These are phyloP conservation scores for Catalaphyllia jardinei DNA, from an alignment of 64 coral and sea anemone genomes.

Conservation along the genomic window DNA sequence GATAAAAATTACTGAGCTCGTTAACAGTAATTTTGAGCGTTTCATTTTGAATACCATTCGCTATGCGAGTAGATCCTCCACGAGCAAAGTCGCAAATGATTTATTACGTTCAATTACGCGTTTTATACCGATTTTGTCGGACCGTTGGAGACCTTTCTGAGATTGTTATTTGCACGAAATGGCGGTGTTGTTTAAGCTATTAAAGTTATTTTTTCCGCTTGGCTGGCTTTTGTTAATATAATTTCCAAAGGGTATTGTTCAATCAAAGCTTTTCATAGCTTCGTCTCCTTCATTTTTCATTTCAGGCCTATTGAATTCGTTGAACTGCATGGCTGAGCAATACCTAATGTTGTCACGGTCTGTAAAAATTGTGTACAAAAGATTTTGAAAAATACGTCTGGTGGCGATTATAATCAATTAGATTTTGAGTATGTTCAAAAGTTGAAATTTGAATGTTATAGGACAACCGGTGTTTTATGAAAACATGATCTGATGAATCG, in stretches of 20 bases:
- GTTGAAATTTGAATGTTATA: too few species aligned
- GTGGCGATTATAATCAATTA: not conserved
- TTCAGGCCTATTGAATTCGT: not conserved
- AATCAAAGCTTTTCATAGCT: not conserved
- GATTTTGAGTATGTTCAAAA: too few species aligned
- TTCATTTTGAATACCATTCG: not conserved
- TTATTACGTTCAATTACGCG: not conserved
- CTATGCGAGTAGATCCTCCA: not conserved
- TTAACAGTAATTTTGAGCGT: not conserved
- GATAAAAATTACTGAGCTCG: not conserved
- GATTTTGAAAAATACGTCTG: not conserved
- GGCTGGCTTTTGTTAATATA: not conserved
- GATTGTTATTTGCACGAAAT: slow-evolving; percentile 4
- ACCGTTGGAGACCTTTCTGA: not conserved
- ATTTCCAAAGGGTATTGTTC: not conserved
- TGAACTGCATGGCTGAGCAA: not conserved
- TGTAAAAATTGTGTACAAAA: not conserved
- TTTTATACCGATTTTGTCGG: not conserved
- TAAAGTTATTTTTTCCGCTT: not conserved
- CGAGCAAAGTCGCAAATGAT: not conserved
- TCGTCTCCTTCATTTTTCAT: not conserved
- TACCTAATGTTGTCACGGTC: not conserved
- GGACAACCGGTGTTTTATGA: too few species aligned
- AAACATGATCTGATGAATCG: too few species aligned
- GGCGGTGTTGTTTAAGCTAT: not conserved